These are phyloP conservation scores for Ciconia maguari DNA, from an alignment of 2,113 vertebrate genomes.

Conservation along the genomic window DNA sequence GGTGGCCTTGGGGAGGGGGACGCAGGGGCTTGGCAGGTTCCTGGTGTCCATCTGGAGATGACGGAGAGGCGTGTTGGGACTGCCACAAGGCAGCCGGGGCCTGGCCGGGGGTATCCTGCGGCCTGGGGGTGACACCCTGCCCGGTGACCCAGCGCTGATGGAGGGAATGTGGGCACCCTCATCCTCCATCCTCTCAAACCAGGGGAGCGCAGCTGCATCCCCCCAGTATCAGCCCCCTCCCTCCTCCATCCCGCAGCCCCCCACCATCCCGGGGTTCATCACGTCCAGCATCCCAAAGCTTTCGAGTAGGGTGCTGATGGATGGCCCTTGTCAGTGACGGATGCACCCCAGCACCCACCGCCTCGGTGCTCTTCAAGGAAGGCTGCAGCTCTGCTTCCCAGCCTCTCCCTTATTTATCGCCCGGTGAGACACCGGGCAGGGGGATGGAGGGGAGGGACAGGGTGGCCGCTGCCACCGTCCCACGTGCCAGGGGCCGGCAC, in stretches of 20 bases:
- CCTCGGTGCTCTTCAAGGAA: neutral
- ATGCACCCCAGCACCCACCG: neutral
- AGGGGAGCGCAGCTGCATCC: neutral
- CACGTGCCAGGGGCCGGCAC: neutral
- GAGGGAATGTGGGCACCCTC: rapidly evolving
- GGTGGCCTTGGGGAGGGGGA: neutral
- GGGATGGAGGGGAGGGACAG: neutral
- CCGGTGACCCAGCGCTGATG: rapidly evolving
- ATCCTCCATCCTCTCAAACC: neutral
- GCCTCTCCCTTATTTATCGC: neutral
- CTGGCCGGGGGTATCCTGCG: neutral
- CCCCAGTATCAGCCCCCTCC: neutral
- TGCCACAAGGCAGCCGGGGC: neutral
- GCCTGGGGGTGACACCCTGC: neutral
- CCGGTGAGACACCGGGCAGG: rapidly evolving
- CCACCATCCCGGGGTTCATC: neutral
- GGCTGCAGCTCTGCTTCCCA: neutral
- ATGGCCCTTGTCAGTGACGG: neutral
- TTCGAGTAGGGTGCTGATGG: rapidly evolving
- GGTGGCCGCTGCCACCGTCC: rapidly evolving
- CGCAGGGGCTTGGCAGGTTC: neutral
- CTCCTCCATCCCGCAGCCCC: neutral
- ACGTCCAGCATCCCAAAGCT: neutral
- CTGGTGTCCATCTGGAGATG: neutral
- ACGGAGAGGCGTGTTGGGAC: neutral